Evolutionary conservation across 2,888 invertebrate species (phyloP), one percentile per base, ranked within the genome.

Genomic region (Thera obeliscata): DNA sequence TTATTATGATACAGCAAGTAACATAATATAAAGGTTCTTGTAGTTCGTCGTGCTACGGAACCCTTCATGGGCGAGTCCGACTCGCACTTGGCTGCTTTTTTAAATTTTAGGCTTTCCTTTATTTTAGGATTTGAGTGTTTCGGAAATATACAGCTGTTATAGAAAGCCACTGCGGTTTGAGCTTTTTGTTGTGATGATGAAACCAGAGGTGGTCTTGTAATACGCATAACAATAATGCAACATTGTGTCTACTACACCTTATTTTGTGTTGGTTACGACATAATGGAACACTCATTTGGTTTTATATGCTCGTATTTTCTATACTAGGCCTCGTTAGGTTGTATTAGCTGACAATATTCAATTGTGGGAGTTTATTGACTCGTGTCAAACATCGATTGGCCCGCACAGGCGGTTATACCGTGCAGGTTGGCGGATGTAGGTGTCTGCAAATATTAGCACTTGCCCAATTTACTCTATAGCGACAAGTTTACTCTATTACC

Each of bases 401-500:
- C 73, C 74, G 79, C 78, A 71, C 75, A 79, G 72, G 71, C 80
- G 73, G 71, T 79, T 79, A 33, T 79, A 82, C 84, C 82, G 86
- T 90, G 86, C 90, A 87, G 84, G 87, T 88, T 88, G 84, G 88
- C 87, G 87, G 87, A 88, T 85, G 93, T 91, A 88, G 91, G 91
- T 87, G 92, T 90, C 77, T 83, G 89, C 92, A 92, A 92, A 93
- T 93, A 92, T 93, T 92, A 82, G 85, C 86, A 82, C 87, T 90
- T 87, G 85, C 88, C 86, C 84, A 91, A 90, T 87, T 86, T 84
- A 82, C 80, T 82, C 76, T 76, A 74, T 46, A 55, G 48, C 82
- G 76, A 80, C 83, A 76, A 85, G 84, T 89, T 89, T 86, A 84
- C 82, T 80, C 82, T 85, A 88, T 91, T 90, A 87, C 89, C 85